These are phyloP conservation scores for Ammodytes dubius DNA, from an alignment of 2,113 vertebrate species.

Conservation along the genomic window DNA sequence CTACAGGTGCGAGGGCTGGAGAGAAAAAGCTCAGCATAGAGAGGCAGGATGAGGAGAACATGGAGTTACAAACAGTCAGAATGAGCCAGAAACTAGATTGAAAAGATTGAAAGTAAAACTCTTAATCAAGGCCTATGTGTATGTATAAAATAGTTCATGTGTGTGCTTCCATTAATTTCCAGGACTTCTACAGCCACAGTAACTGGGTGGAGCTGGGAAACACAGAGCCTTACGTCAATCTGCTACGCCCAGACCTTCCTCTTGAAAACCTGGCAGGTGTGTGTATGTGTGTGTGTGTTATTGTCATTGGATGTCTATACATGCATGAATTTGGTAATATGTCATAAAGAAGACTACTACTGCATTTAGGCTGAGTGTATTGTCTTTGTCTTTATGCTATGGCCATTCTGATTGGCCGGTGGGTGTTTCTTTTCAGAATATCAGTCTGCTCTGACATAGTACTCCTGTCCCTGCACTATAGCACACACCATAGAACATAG, in stretches of 20 bases:
- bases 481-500: background rate
- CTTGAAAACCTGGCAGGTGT: conserved; percentile 82
- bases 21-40: background rate
- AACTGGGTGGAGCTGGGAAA: conserved; percentile 85
- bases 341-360: background rate
- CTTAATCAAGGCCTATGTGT: background rate
- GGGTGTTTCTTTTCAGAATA: background rate
- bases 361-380: background rate
- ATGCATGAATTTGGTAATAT: background rate
- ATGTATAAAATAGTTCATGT: background rate
- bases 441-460: background rate
- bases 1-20: conserved; percentile 74
- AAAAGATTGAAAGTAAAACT: background rate
- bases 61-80: background rate
- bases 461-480: background rate
- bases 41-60: background rate
- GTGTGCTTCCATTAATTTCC: conserved; percentile 7
- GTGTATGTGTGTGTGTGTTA: conserved; percentile 24
- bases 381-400: too few relatives aligned
- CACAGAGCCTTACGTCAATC: conserved; percentile 73
- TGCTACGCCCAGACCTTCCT: conserved; percentile 73
- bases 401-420: background rate
- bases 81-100: background rate
- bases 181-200: conserved; percentile 87
- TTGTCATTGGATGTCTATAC: too few relatives aligned